phyloP scores from a whole-genome alignment of 2,888 invertebrate genomes.

The Noctua janthina region DNA sequence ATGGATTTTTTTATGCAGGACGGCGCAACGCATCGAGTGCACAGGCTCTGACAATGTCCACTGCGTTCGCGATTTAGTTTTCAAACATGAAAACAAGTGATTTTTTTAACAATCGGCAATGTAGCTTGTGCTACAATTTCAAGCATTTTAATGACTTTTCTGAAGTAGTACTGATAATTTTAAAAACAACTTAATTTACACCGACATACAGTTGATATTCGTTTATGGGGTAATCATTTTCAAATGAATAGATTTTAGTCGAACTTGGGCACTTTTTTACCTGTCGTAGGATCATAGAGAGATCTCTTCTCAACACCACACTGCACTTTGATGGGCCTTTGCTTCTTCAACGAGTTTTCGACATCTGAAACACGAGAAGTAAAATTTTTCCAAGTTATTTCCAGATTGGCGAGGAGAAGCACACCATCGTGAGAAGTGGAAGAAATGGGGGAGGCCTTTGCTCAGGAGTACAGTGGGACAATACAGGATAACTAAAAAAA shows the following conservation, averaged over 20 bases:
- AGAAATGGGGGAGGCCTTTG: no score
- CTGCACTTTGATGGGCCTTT: constrained; percentile 85
- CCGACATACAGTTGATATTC: background rate
- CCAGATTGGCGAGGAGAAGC: background rate
- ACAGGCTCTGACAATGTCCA: background rate
- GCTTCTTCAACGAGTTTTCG: constrained; percentile 81
- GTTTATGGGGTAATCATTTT: background rate
- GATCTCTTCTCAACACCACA: constrained; percentile 84
- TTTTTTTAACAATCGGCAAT: background rate
- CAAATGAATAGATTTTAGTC: background rate
- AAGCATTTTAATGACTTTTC: background rate
- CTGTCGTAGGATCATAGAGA: constrained; percentile 81
- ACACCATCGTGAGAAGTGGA: no score
- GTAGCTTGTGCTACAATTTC: background rate
- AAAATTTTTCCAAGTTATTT: background rate
- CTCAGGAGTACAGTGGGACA: no score
- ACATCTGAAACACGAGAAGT: constrained; percentile 76
- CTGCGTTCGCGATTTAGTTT: background rate
- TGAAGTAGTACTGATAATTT: background rate
- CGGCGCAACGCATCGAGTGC: no score
- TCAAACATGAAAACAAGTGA: background rate
- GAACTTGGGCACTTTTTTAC: constrained; percentile 47
- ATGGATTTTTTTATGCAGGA: no score
- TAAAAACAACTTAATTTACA: background rate
- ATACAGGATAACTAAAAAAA: no score